A percentile compares a stretch with the other conserved stretches of the same genome.
These are phyloP conservation scores for Philopedon plagiatum DNA, from an alignment of 2,888 invertebrate species.

Conservation along the genomic window DNA sequence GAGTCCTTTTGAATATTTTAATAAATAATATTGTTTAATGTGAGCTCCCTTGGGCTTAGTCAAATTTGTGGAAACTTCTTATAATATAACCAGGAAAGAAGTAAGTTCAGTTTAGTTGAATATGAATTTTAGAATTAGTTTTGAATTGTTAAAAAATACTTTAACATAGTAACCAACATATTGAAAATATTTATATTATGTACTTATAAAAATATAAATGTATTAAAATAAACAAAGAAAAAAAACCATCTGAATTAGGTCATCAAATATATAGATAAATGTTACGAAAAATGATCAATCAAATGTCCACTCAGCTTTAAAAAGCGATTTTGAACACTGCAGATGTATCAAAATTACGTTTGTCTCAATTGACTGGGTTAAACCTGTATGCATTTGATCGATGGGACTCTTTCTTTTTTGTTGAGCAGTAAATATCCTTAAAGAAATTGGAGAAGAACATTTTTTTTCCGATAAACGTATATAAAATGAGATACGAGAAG, in stretches of 20 bases:
- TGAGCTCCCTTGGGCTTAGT: background rate
- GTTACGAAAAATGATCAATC: conserved; percentile 14
- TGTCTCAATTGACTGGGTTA: conserved; percentile 26
- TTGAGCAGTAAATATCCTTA: background rate
- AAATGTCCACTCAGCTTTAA: conserved; percentile 2
- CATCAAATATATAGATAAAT: conserved; percentile 15
- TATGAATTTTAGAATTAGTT: too few species aligned
- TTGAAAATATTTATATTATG: too few species aligned
- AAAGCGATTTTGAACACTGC: background rate
- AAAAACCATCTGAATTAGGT: background rate
- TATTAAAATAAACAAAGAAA: conserved; percentile 5
- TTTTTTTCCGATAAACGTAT: background rate
- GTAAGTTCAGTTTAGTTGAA: background rate
- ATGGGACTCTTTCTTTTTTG: conserved; percentile 3
- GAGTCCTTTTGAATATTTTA: conserved; percentile 29
- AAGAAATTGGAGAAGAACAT: conserved; percentile 13
- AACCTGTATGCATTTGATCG: conserved; percentile 23
- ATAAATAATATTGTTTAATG: conserved; percentile 24
- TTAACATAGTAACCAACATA: too few species aligned
- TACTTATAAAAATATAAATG: too few species aligned
- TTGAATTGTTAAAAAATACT: too few species aligned
- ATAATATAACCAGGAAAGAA: conserved; percentile 6
- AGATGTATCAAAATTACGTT: conserved; percentile 12
- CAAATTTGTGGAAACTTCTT: conserved; percentile 12
- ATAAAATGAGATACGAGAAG: too few species aligned